These are phyloP conservation scores for Chionoecetes opilio DNA, from an alignment of 1,140 invertebrate genomes.

Conservation along the genomic window DNA sequence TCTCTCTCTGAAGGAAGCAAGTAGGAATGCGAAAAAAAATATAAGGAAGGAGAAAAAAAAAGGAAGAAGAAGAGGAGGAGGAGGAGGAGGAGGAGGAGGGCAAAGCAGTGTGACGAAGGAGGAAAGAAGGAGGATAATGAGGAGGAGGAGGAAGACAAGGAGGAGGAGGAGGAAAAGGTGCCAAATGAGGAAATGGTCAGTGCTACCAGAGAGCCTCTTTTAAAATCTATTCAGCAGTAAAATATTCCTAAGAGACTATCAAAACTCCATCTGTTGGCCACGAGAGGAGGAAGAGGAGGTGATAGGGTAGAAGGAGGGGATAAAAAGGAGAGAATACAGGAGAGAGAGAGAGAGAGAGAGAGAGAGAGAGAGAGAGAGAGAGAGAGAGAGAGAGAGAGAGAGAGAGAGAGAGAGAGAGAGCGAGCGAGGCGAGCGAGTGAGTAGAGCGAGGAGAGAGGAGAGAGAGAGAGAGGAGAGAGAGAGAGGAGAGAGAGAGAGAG, in stretches of 20 bases:
- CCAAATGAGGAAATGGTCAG: not conserved
- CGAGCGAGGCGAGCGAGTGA: too few relatives aligned
- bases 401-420: not conserved
- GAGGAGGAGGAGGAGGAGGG: not conserved
- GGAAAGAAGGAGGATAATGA: not conserved
- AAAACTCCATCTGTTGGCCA: not conserved
- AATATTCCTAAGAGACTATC: constrained; percentile 9
- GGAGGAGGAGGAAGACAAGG: not conserved
- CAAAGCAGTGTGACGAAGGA: not conserved
- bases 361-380: not conserved
- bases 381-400: not conserved
- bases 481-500: not conserved
- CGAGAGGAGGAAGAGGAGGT: not conserved
- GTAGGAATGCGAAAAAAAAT: too few relatives aligned
- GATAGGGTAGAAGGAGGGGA: not conserved
- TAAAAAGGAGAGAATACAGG: not conserved
- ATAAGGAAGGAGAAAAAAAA: too few relatives aligned
- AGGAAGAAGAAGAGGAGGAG: not conserved
- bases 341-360: not conserved
- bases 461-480: not conserved
- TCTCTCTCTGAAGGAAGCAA: too few relatives aligned
- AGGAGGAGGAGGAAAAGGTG: not conserved
- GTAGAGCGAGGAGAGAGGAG: not conserved
- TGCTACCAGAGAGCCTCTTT: not conserved
- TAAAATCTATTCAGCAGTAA: constrained; percentile 21